Evolutionary conservation across 1,140 invertebrate species (phyloP).

Genomic region (Penaeus japonicus): DNA sequence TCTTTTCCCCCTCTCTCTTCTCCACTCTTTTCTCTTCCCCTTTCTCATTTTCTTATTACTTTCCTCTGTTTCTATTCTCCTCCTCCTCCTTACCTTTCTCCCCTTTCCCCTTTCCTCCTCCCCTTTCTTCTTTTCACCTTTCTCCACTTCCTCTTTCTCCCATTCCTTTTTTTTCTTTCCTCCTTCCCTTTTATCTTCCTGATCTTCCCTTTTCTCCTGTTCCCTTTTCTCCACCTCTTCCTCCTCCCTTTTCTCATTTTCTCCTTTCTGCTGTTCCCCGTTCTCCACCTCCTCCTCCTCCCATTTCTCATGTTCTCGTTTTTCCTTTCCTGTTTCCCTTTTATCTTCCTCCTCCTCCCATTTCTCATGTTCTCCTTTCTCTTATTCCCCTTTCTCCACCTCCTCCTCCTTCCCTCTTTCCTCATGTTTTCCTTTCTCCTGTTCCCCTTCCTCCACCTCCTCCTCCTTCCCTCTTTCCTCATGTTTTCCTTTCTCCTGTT

Average conservation of each 20-base stretch:
- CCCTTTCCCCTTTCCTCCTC: neutral
- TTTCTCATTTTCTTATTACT: no score
- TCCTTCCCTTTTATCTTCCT: neutral
- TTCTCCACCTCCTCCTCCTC: neutral
- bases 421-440: neutral
- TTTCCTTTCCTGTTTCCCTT: neutral
- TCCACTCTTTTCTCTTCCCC: no score
- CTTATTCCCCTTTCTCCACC: neutral
- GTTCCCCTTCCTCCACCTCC: no score
- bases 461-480: neutral
- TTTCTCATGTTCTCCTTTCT: neutral
- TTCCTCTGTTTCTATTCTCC: no score
- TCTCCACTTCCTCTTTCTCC: neutral
- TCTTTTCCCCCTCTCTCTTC: no score
- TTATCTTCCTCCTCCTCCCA: neutral
- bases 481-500: neutral
- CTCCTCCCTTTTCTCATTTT: neutral
- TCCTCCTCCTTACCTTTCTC: no score
- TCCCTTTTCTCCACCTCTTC: no score
- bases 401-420: neutral
- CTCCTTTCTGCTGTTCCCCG: neutral
- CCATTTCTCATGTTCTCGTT: no score
- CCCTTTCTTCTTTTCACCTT: no score
- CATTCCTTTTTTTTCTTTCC: neutral
- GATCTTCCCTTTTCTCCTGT: no score